Evolutionary conservation across 2,888 invertebrate genomes (phyloP).

Genomic region (Machimus atricapillus): DNA sequence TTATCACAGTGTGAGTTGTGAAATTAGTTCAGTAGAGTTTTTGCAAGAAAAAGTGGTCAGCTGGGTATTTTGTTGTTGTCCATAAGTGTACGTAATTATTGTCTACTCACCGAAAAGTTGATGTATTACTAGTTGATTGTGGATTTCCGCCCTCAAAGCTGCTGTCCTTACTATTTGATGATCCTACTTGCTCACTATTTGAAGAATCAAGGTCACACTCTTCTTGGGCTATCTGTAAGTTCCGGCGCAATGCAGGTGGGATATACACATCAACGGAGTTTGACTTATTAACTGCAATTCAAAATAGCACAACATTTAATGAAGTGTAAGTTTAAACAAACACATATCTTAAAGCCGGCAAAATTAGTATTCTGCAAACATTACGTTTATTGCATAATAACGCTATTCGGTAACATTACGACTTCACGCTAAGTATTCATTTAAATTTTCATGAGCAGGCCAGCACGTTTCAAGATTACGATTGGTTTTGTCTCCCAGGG

Average conservation of each 20-base stretch:
- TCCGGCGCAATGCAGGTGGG: slow-evolving; percentile 64
- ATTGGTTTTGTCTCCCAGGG: neutral
- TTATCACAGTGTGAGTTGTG: too few relatives aligned
- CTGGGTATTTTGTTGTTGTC: too few relatives aligned
- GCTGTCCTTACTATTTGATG: neutral
- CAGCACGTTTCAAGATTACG: slow-evolving; percentile 8
- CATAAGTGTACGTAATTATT: neutral
- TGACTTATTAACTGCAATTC: slow-evolving; percentile 54
- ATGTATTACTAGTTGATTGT: neutral
- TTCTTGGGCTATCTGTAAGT: slow-evolving; percentile 47
- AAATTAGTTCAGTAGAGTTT: too few relatives aligned
- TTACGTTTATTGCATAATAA: slow-evolving; percentile 9
- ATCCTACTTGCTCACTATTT: neutral
- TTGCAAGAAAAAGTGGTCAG: too few relatives aligned
- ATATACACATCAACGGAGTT: slow-evolving; percentile 64
- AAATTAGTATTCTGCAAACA: slow-evolving; percentile 8
- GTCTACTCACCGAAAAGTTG: neutral
- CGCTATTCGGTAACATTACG: neutral
- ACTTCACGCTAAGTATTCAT: neutral
- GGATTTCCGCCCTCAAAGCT: neutral
- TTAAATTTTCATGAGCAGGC: slow-evolving; percentile 22
- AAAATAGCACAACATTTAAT: neutral
- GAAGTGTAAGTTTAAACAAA: neutral
- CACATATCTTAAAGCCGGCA: slow-evolving; percentile 13
- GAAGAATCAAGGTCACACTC: neutral